phyloP scores from a whole-genome alignment of 1,140 invertebrate genomes.

The Gryon sp. region DNA sequence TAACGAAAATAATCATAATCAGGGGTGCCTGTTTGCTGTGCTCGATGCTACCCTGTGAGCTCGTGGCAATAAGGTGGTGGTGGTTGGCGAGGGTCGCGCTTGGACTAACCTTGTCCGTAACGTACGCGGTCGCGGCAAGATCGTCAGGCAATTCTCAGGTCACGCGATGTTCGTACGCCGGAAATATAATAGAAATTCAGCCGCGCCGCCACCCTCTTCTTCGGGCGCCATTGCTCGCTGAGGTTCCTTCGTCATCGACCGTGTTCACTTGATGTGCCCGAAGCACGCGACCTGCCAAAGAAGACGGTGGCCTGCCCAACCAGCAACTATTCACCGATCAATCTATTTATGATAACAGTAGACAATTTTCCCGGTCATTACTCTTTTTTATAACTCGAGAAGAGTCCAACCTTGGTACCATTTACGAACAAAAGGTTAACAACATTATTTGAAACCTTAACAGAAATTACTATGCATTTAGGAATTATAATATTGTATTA shows the following conservation, averaged over 20 bases:
- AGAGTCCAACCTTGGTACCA: too few relatives aligned
- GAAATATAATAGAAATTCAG: constrained; percentile 69
- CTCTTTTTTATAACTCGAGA: too few relatives aligned
- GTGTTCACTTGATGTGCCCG: constrained; percentile 48
- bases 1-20: constrained; percentile 64
- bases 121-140: constrained; percentile 55
- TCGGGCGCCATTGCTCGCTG: constrained; percentile 37
- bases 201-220: constrained; percentile 37
- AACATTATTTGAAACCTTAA: too few relatives aligned
- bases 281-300: constrained; percentile 62
- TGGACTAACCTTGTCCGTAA: constrained; percentile 61
- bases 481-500: too few relatives aligned
- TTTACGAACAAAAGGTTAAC: too few relatives aligned
- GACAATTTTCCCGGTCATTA: constrained; percentile 9
- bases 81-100: constrained; percentile 58
- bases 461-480: too few relatives aligned
- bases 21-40: constrained; percentile 43
- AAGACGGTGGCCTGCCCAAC: constrained; percentile 32
- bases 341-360: constrained; percentile 35
- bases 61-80: constrained; percentile 51
- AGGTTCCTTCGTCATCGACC: constrained; percentile 60
- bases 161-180: constrained; percentile 68
- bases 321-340: constrained; percentile 37
- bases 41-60: constrained; percentile 31
- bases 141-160: constrained; percentile 65